Percentiles rank a stretch among this genome's conserved stretches.
phyloP scores from a whole-genome alignment of 2,797 vertebrate genomes.

The Tamandua tetradactyla region DNA sequence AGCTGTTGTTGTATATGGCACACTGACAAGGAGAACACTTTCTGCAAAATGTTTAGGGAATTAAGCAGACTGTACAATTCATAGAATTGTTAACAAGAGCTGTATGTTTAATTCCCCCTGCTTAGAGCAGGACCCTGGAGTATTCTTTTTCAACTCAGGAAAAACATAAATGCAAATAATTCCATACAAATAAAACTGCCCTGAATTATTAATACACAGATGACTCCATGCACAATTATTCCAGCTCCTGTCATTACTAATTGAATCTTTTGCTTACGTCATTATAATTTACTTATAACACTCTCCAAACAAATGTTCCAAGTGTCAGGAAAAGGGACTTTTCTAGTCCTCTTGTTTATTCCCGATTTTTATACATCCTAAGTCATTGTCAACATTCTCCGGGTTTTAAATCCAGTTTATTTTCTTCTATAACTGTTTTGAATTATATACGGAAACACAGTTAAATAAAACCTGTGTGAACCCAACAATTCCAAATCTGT shows the following conservation, averaged over 20 bases:
- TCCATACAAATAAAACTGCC: conserved; percentile 29
- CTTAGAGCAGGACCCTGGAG: conserved; percentile 25
- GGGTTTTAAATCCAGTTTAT: background rate
- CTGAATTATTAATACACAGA: conserved; percentile 47
- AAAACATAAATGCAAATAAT: conserved; percentile 62
- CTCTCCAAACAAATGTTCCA: background rate
- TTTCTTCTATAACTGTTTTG: conserved; percentile 6
- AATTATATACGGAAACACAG: conserved; percentile 5
- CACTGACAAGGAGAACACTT: background rate
- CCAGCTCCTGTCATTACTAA: conserved; percentile 21
- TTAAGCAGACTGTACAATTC: conserved; percentile 17
- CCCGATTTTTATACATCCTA: background rate
- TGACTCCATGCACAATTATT: background rate
- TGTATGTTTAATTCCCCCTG: conserved; percentile 34
- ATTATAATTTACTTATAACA: background rate
- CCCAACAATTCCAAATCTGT: conserved; percentile 24
- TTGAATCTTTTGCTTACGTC: background rate
- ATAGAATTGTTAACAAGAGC: conserved; percentile 50
- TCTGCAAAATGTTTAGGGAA: conserved; percentile 25
- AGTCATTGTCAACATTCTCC: background rate
- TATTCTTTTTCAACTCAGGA: conserved; percentile 56
- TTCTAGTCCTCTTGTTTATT: background rate
- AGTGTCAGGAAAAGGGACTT: background rate
- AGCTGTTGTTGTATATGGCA: background rate
- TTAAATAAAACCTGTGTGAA: conserved; percentile 38